Evolutionary conservation across 2,797 vertebrate genomes (phyloP), one percentile per base, ranked within the genome.

Genomic region (Sebastes miniatus): DNA sequence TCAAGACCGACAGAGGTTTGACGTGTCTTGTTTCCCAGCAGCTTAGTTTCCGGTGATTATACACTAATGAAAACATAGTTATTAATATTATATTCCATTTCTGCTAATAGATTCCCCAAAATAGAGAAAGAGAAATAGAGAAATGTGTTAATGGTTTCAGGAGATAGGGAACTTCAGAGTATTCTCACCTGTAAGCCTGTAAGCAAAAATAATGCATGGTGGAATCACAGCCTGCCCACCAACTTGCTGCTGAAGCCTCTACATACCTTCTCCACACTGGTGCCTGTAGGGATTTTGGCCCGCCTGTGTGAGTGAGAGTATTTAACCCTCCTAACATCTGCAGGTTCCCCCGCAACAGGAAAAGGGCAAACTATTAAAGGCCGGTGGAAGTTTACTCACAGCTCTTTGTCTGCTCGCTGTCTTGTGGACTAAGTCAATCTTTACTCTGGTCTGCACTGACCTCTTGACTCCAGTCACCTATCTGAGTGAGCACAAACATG

Each of bases 381-480:
- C 64, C 65, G 7, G 76, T 89, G 65, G 86, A 91, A 75, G 94
- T 96, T 95, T 94, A 95, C 94, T 95, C 93, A 94, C 91, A 91
- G 89, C 79, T 76, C 92, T 90, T 93, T 95, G 93, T 94, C 87
- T 93, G 88, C 90, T 88, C 20, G 50, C 87, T 87, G 87, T 85
- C 87, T 89, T 94, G 93, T 94, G 90, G 90, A 91, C 93, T 91
- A 62, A 94, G 95, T 94, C 92, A 95, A 95, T 95, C 93, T 95
- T 95, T 95, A 76, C 93, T 91, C 88, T 93, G 81, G 76, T 87
- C 88, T 88, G 76, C 82, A 16, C 63, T 92, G 93, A 95, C 94
- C 95, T 93, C 92, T 93, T 94, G 92, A 95, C 95, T 92, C 89
- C 68, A 69, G 75, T 74, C 81, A 77, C 84, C 86, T 86, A 79